phyloP scores from a whole-genome alignment of 2,888 invertebrate genomes.

The Mantis religiosa region DNA sequence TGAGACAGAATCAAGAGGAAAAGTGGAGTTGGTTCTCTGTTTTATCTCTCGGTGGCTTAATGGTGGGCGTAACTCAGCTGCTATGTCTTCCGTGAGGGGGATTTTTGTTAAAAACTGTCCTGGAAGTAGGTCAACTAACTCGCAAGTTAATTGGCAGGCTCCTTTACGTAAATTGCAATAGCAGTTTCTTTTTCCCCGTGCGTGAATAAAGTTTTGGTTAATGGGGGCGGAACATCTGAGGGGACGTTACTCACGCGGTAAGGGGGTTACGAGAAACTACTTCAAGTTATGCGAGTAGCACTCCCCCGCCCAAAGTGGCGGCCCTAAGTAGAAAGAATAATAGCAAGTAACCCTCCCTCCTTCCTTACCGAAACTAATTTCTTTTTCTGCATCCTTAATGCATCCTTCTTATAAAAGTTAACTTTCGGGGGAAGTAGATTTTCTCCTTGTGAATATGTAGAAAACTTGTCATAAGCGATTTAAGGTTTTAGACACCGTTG shows the following conservation, averaged over 20 bases:
- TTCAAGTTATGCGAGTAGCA: neutral
- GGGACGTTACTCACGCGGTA: neutral
- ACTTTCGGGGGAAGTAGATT: neutral
- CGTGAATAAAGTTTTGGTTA: neutral
- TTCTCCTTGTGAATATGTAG: neutral
- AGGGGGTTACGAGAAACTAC: neutral
- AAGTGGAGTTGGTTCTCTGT: neutral
- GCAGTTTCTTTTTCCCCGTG: neutral
- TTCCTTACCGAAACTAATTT: neutral
- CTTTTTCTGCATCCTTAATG: neutral
- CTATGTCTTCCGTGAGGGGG: neutral
- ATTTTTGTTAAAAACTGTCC: neutral
- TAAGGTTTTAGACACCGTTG: neutral
- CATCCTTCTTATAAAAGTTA: neutral
- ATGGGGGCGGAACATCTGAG: neutral
- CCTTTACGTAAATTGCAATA: neutral
- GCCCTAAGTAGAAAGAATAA: neutral
- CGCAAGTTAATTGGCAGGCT: neutral
- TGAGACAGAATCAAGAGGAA: too few relatives aligned
- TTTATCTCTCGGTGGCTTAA: neutral
- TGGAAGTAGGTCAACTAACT: neutral
- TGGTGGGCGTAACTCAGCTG: neutral
- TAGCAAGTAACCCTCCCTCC: neutral
- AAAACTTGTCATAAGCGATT: neutral
- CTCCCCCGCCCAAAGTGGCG: neutral